Evolutionary conservation across 1,140 invertebrate species (phyloP).

Genomic region (Augochlora pura): DNA sequence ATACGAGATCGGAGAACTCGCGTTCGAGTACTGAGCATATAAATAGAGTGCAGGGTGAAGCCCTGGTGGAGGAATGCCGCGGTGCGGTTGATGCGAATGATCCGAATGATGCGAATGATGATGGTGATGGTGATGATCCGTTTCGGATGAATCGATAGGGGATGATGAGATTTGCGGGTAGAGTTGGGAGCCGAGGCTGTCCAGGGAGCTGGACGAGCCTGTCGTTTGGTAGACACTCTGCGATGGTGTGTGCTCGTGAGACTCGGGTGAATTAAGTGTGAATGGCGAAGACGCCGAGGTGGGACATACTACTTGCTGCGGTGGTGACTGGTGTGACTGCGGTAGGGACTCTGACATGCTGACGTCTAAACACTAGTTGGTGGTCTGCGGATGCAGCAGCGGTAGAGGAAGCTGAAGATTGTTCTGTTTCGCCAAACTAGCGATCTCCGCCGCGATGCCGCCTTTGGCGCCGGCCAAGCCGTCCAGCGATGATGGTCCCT

Average conservation of each 20-base stretch:
- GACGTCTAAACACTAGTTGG: conserved; percentile 78
- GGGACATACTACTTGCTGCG: conserved; percentile 63
- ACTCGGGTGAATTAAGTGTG: conserved; percentile 72
- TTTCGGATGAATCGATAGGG: conserved; percentile 58
- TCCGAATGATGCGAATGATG: conserved; percentile 62
- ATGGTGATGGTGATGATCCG: conserved; percentile 61
- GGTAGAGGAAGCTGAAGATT: conserved; percentile 78
- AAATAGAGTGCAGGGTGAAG: conserved; percentile 78
- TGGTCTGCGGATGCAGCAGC: conserved; percentile 78
- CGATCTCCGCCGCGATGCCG: conserved; percentile 76
- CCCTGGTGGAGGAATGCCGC: conserved; percentile 71
- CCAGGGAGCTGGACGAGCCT: conserved; percentile 67
- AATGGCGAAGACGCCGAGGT: conserved; percentile 68
- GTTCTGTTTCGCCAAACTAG: conserved; percentile 77
- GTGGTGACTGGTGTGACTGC: conserved; percentile 63
- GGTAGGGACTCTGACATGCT: conserved; percentile 67
- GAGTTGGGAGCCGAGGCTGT: conserved; percentile 70
- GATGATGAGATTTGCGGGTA: conserved; percentile 71
- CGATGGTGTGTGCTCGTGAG: conserved; percentile 69
- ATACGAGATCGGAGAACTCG: conserved; percentile 73
- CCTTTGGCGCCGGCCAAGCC: conserved; percentile 69
- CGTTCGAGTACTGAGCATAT: conserved; percentile 78
- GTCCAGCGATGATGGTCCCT: conserved; percentile 77
- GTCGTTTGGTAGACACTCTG: conserved; percentile 78
- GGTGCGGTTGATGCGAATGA: conserved; percentile 65